Base-by-base conservation (phyloP, 2,113 vertebrate genomes). In the Sebastes fasciatus region DNA sequence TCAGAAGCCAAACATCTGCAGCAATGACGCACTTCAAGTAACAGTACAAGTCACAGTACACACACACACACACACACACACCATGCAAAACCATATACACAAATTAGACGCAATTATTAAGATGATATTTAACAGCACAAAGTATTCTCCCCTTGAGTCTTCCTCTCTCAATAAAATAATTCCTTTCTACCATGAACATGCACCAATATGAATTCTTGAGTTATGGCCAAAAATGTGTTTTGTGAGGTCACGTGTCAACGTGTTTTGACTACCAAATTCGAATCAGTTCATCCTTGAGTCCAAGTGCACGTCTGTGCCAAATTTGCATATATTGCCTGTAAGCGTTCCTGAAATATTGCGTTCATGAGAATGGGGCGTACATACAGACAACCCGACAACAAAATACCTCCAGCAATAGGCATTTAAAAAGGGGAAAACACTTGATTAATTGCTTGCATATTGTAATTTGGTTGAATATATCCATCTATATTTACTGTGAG, bases 1-100 rank as follows among this genome's bases (percentile, higher is more conserved):
- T 85, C 77, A 75, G 74, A 78, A 80, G 92, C 91, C 91, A 92
- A 93, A 92, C 91, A 93, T 89, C 91, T 93, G 93, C 88, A 87
- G 62, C 77, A 60, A 71, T 90, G 85, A 91, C 77, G 69, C 58
- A 86, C 80, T 69, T 84, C 49, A 64, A 88, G 63, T 23, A 72
- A 82, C 71, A 82, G 49, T 13, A 63, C 52, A 46, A 79, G 40
- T 42, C 19, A 57, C 8, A 69, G 40, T 19, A 65, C 42, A 78
- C 58, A 69, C 49, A 70, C 13, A 49, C 46, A 49, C 21, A n/a
- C n/a, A n/a, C n/a, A 16, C 42, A 46, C 43, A 65, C 42, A 23
- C 11, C n/a, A 52, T 5, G 34, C 49, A 62, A 14, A 64, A 51
- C 67, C 52, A 68, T 45, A 62, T 5, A 54, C 54, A 54, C 73